Conservation (phyloP, 1,140 invertebrate genomes). For the Bombus sibiricus region DNA sequence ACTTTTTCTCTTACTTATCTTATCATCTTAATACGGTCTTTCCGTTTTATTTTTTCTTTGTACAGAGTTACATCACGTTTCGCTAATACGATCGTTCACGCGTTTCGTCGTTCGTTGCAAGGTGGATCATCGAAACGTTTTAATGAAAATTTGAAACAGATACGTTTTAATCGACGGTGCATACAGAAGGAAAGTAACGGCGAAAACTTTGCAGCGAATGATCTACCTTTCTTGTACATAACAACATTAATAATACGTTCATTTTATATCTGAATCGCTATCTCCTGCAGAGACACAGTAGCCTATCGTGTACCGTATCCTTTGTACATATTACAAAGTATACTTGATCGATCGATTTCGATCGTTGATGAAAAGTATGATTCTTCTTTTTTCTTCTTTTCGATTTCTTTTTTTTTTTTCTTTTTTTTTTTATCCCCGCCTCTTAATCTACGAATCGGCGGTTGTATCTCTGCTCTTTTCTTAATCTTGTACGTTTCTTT, state of each 20-base stretch:
- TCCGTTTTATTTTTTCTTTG: constrained; percentile 41
- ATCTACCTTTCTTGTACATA: constrained; percentile 42
- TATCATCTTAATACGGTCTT: constrained; percentile 62
- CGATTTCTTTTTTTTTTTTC: not conserved
- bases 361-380: not conserved
- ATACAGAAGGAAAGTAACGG: not conserved
- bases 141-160: fast-evolving
- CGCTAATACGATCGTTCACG: constrained; percentile 6
- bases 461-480: constrained; percentile 45
- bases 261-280: constrained; percentile 13
- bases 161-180: fast-evolving
- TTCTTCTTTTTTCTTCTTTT: not conserved
- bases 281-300: constrained; percentile 50
- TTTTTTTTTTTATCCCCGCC: no score
- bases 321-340: not conserved
- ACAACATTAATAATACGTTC: constrained; percentile 19
- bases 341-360: not conserved
- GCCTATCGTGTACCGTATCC: constrained; percentile 4
- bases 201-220: constrained; percentile 31
- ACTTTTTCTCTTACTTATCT: constrained; percentile 78
- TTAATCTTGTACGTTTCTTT: constrained; percentile 31
- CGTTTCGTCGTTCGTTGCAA: not conserved
- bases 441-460: not conserved
- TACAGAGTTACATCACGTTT: constrained; percentile 44
- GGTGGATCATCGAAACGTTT: not conserved